Percentiles rank a stretch among this genome's conserved stretches.
Conservation (phyloP, 2,113 vertebrate species). For the Cynoglossus semilaevis region DNA sequence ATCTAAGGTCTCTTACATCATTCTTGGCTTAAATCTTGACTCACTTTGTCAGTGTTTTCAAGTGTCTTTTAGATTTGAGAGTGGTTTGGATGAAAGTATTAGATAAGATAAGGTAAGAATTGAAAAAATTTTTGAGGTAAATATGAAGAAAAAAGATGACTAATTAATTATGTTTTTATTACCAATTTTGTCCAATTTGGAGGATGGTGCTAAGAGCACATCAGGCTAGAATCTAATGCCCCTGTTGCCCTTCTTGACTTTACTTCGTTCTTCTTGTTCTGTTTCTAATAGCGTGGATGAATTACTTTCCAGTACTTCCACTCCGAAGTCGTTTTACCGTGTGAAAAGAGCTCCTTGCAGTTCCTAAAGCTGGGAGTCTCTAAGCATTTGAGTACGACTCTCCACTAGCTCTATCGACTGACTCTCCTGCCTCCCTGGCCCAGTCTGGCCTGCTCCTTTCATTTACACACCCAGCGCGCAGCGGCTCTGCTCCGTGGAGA, state of each 20-base stretch:
- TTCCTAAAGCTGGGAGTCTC: constrained; percentile 42
- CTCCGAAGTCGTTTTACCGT: constrained; percentile 31
- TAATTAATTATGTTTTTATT: no score
- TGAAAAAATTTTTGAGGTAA: no score
- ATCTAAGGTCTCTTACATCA: constrained; percentile 73
- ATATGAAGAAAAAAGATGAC: no score
- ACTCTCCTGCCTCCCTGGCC: constrained; percentile 52
- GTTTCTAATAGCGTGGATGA: background rate
- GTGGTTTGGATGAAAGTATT: background rate
- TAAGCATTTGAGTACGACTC: constrained; percentile 43
- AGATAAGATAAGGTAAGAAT: background rate
- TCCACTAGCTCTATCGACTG: constrained; percentile 63
- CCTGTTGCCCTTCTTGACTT: background rate
- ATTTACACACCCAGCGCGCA: constrained; percentile 76
- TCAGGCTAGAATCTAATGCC: no score
- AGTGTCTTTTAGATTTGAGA: constrained; percentile 20
- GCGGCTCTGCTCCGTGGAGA: constrained; percentile 81
- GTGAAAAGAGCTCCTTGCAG: constrained; percentile 24
- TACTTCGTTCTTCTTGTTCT: background rate
- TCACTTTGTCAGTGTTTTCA: constrained; percentile 33
- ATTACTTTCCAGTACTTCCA: constrained; percentile 9
- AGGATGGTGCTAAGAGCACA: no score
- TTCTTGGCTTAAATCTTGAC: constrained; percentile 38
- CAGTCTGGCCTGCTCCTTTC: constrained; percentile 80
- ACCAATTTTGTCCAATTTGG: no score